Base-by-base conservation (phyloP, 2,113 vertebrate genomes). In the Melanostigma gelatinosum region DNA sequence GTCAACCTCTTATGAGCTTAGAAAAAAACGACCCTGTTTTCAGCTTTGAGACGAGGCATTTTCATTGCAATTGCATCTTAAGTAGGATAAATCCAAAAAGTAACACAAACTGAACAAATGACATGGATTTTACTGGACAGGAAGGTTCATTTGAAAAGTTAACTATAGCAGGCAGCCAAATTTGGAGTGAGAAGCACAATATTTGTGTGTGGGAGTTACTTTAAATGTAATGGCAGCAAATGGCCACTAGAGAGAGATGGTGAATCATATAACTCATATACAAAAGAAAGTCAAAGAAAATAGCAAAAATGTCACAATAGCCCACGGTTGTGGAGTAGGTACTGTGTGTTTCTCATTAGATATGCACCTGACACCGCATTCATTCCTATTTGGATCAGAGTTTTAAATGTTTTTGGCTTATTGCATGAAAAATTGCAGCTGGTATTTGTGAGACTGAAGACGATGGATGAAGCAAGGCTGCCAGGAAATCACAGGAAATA, bases 211-310 rank as follows among this genome's bases (percentile, higher is more conserved):
- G 44, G 44, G 38, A 40, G 2, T 10, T 40, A 20, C 15, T 62
- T 62, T 9, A 72, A 3, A 8, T 77, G 72, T 60, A 80, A 80
- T 85, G 24, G 38, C 48, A 20, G 20, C 1, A 42, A 27, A 42
- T 9, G 2, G 24, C 82, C 92, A 85, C 83, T 27, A 67, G 90
- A 61, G 76, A 80, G 85, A 32, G 8, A 38, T 65, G 85, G 24
- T 58, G n/a, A 72, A 42, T 79, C 18, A 57, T 36, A 34, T 27
- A 57, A 50, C 20, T 58, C 5, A 2, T 46, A 69, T 67, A 6
- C 4, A 32, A 15, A 60, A 13, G 54, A 58, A 22, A 40, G 8
- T 3, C 4, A 7, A 62, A 8, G 3, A 67, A 40, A 38, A 57
- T 0, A 50, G 18, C 15, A 8, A 46, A 34, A 11, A 38, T 71